A percentile compares a stretch with the other conserved stretches of the same genome.
Conservation (phyloP, 2,888 invertebrate genomes). For the Drosophila quinaria region DNA sequence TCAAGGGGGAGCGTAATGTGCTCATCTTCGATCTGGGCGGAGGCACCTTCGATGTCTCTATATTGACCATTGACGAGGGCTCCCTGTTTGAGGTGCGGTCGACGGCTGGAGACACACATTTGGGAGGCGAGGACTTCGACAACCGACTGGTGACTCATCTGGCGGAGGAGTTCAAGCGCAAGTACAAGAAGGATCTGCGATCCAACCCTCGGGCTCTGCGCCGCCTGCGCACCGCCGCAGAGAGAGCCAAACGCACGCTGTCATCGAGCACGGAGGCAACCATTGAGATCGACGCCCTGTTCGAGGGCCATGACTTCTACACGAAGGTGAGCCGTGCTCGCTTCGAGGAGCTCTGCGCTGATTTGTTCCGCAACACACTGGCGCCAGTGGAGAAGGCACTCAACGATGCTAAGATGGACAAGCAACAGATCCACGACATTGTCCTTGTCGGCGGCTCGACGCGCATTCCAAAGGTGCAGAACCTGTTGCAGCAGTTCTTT, state of each 20-base stretch:
- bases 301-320: conserved; percentile 90
- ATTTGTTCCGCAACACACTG: conserved; percentile 90
- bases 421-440: conserved; percentile 91
- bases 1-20: conserved; percentile 92
- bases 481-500: conserved; percentile 91
- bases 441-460: conserved; percentile 94
- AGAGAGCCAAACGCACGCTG: conserved; percentile 91
- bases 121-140: conserved; percentile 93
- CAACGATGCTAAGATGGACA: conserved; percentile 92
- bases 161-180: conserved; percentile 94
- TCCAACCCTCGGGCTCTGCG: conserved; percentile 89
- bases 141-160: conserved; percentile 94
- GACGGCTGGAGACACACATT: conserved; percentile 95
- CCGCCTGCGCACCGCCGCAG: conserved; percentile 91
- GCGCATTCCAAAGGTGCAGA: conserved; percentile 92
- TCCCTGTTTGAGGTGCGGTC: conserved; percentile 96
- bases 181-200: conserved; percentile 89
- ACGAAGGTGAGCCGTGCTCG: conserved; percentile 90
- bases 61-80: conserved; percentile 90
- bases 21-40: conserved; percentile 89
- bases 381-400: conserved; percentile 92
- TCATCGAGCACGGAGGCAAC: conserved; percentile 92
- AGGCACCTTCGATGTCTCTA: conserved; percentile 72
- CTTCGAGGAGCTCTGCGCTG: conserved; percentile 91
- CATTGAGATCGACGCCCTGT: conserved; percentile 91